phyloP scores from a whole-genome alignment of 2,888 invertebrate species.

The Iphiclides podalirius region DNA sequence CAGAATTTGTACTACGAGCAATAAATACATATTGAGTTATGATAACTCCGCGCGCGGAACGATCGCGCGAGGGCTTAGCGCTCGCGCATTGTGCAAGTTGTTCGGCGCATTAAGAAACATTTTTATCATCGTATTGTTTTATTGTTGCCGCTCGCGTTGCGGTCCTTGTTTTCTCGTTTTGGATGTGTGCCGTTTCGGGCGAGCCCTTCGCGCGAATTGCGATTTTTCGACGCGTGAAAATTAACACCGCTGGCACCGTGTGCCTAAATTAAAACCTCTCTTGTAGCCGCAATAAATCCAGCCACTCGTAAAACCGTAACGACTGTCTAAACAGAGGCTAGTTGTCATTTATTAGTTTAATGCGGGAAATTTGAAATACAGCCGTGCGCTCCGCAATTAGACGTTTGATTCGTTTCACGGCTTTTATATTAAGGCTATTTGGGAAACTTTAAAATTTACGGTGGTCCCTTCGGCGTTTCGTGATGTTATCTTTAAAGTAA shows the following conservation, averaged over 20 bases:
- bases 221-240: conserved; percentile 55
- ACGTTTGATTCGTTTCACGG: conserved; percentile 42
- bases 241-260: conserved; percentile 67
- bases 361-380: conserved; percentile 54
- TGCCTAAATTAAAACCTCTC: conserved; percentile 70
- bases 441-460: too few relatives aligned
- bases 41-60: conserved; percentile 55
- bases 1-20: conserved; percentile 69
- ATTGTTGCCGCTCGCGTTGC: conserved; percentile 13
- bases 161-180: neutral
- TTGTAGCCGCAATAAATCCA: conserved; percentile 66
- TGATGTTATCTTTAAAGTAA: too few relatives aligned
- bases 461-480: too few relatives aligned
- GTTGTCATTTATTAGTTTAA: conserved; percentile 65
- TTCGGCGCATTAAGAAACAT: conserved; percentile 16
- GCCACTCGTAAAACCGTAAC: conserved; percentile 69
- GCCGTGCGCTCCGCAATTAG: conserved; percentile 41
- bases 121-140: conserved; percentile 31
- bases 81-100: conserved; percentile 19
- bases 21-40: conserved; percentile 73
- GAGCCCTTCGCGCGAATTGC: neutral
- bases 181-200: neutral
- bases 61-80: conserved; percentile 45
- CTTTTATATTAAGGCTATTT: conserved; percentile 5
- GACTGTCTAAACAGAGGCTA: conserved; percentile 75